These are phyloP conservation scores for Linnaemya tessellans DNA, from an alignment of 2,888 invertebrate species.

Conservation along the genomic window DNA sequence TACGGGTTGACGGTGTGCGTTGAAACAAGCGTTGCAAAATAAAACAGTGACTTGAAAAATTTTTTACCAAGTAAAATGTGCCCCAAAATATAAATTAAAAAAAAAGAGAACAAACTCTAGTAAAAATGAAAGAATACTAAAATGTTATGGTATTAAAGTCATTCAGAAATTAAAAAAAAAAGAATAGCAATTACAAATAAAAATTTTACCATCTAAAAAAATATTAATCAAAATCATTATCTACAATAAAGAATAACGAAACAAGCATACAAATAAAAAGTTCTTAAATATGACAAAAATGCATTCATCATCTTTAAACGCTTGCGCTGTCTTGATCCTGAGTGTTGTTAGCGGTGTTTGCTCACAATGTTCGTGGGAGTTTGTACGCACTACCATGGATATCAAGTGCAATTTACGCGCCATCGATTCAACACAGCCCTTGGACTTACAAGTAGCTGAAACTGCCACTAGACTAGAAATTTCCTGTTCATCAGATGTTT, in stretches of 20 bases:
- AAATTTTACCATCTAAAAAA: background rate
- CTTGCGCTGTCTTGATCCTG: slow-evolving; percentile 70
- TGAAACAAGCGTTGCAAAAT: slow-evolving; percentile 71
- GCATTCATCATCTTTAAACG: slow-evolving; percentile 68
- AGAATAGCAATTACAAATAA: slow-evolving; percentile 12
- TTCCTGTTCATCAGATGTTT: slow-evolving; percentile 90
- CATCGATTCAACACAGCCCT: slow-evolving; percentile 77
- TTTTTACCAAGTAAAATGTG: slow-evolving; percentile 54
- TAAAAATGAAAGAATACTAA: slow-evolving; percentile 53
- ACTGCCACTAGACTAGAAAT: slow-evolving; percentile 89
- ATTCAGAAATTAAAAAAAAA: slow-evolving; percentile 21
- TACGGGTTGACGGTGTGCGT: slow-evolving; percentile 75
- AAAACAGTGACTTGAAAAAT: slow-evolving; percentile 65
- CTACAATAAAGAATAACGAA: slow-evolving; percentile 13
- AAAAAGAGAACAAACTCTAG: slow-evolving; percentile 41
- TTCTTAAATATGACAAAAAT: slow-evolving; percentile 37
- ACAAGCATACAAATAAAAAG: slow-evolving; percentile 9
- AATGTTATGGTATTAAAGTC: slow-evolving; percentile 30
- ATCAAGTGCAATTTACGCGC: slow-evolving; percentile 82
- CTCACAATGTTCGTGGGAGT: slow-evolving; percentile 83
- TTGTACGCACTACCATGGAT: slow-evolving; percentile 82
- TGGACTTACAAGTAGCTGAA: slow-evolving; percentile 85
- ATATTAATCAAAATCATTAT: background rate
- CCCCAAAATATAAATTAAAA: slow-evolving; percentile 18
- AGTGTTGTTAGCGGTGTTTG: slow-evolving; percentile 60